Evolutionary conservation across 2,113 vertebrate species (phyloP).

Genomic region (Corythornis vintsioides): DNA sequence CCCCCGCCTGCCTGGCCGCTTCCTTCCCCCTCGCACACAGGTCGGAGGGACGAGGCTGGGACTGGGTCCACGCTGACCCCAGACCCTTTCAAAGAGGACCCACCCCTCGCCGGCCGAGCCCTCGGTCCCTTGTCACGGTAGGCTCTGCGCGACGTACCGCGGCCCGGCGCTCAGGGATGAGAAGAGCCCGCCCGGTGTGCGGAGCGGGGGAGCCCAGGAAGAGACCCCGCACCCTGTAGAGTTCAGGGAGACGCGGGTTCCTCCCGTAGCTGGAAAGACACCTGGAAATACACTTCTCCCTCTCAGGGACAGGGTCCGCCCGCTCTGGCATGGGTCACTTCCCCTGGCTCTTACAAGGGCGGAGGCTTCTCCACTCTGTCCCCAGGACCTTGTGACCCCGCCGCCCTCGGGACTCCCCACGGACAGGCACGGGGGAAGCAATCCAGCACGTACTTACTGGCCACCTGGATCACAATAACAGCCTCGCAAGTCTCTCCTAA

Average conservation of each 20-base stretch:
- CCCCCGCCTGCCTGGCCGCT: background rate
- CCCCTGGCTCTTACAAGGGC: background rate
- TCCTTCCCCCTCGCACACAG: background rate
- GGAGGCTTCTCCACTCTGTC: background rate
- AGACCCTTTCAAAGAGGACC: background rate
- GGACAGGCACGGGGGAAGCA: background rate
- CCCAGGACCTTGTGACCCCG: background rate
- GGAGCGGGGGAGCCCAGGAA: background rate
- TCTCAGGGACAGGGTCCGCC: background rate
- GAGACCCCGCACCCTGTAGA: background rate
- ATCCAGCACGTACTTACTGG: conserved; percentile 50
- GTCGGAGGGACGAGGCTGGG: background rate
- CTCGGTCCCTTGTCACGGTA: background rate
- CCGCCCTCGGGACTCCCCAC: background rate
- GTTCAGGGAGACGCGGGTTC: background rate
- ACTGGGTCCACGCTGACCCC: background rate
- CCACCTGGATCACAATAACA: conserved; percentile 7
- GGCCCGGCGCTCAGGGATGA: background rate
- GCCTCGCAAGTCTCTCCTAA: background rate
- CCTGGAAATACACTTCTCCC: conserved; percentile 25
- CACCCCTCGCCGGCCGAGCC: background rate
- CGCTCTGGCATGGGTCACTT: background rate
- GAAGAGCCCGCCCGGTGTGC: background rate
- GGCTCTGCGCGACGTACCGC: background rate
- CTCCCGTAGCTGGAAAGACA: background rate